A percentile compares a stretch with the other conserved stretches of the same genome.
phyloP scores from a whole-genome alignment of 2,797 vertebrate genomes.

The Hybognathus amarus region DNA sequence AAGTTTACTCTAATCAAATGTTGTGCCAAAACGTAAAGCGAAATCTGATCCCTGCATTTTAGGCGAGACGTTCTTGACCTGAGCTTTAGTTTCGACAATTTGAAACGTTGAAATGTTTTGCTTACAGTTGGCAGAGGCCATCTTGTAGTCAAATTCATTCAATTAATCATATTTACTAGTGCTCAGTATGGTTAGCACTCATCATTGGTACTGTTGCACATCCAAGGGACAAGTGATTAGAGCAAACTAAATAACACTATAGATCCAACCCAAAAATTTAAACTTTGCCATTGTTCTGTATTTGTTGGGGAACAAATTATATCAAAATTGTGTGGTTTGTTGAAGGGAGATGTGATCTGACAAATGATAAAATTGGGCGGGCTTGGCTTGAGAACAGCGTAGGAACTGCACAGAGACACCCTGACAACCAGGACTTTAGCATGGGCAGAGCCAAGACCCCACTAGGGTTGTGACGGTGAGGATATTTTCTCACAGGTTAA shows the following conservation, averaged over 20 bases:
- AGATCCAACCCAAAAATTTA: background rate
- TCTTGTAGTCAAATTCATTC: background rate
- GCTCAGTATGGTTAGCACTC: background rate
- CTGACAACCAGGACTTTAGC: background rate
- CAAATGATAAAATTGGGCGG: background rate
- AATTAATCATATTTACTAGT: background rate
- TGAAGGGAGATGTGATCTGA: background rate
- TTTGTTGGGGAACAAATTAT: background rate
- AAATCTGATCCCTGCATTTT: conserved; percentile 21
- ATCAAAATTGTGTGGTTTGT: background rate
- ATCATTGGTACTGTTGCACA: background rate
- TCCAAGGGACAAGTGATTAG: background rate
- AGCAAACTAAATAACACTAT: background rate
- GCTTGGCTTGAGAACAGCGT: background rate
- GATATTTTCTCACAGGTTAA: too few relatives aligned
- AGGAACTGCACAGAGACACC: background rate
- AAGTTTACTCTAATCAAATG: conserved; percentile 34
- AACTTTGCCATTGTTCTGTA: background rate
- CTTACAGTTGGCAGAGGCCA: conserved; percentile 22
- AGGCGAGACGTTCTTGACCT: background rate
- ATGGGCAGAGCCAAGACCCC: background rate
- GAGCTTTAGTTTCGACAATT: conserved; percentile 18
- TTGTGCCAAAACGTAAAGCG: background rate
- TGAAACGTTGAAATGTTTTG: conserved; percentile 25
- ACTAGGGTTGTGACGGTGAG: too few relatives aligned